phyloP scores from a whole-genome alignment of 1,140 invertebrate species.

The Caligus rogercresseyi region DNA sequence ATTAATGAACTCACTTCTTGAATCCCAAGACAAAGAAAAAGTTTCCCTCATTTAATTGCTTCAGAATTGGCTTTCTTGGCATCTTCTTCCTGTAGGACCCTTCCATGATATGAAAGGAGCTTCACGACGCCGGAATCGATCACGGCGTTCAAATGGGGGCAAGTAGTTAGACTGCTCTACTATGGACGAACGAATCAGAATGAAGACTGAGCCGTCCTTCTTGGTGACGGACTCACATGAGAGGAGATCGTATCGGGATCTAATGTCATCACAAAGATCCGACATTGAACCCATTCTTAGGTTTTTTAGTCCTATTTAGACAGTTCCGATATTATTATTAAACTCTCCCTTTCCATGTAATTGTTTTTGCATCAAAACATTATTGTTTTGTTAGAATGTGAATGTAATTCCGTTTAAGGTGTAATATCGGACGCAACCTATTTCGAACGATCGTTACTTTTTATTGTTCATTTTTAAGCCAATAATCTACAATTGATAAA shows the following conservation, averaged over 20 bases:
- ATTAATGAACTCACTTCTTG: background rate
- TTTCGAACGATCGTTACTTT: no score
- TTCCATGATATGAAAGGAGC: background rate
- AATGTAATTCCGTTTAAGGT: no score
- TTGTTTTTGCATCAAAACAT: no score
- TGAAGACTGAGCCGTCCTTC: background rate
- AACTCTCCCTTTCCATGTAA: no score
- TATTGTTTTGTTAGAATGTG: no score
- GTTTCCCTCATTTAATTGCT: background rate
- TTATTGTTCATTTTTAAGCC: no score
- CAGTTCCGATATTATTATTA: no score
- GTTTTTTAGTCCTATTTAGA: no score
- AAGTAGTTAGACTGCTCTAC: background rate
- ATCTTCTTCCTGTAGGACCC: background rate
- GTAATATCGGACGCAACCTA: no score
- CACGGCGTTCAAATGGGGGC: background rate
- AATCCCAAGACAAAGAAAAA: background rate
- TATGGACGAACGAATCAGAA: background rate
- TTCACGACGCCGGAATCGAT: background rate
- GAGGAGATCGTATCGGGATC: background rate
- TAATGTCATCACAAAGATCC: background rate
- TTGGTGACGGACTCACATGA: background rate
- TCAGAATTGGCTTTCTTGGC: background rate
- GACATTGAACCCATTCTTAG: background rate
- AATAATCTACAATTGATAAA: no score